phyloP scores from a whole-genome alignment of 2,113 vertebrate species.

The Parotia lawesii region DNA sequence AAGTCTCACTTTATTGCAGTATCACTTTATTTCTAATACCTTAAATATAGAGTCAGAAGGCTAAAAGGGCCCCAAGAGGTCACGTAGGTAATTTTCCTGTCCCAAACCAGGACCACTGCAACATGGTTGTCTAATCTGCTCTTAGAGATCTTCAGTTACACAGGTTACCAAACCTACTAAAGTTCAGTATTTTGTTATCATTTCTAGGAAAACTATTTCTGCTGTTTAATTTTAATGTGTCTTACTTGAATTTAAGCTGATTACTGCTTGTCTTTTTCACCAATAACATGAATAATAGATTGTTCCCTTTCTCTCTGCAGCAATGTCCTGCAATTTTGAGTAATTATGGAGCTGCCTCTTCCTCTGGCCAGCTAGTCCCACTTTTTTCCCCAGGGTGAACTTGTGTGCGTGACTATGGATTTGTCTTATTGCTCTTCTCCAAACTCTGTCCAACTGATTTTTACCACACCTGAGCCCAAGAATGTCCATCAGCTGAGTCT shows the following conservation, averaged over 20 bases:
- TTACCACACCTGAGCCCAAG: neutral
- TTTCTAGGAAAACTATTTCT: neutral
- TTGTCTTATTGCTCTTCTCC: neutral
- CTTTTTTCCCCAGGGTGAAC: neutral
- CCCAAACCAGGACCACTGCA: neutral
- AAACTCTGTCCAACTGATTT: neutral
- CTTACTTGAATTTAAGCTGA: neutral
- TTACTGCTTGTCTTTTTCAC: neutral
- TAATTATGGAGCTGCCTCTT: neutral
- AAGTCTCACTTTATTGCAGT: neutral
- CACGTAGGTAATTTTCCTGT: neutral
- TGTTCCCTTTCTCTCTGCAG: neutral
- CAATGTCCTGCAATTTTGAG: neutral
- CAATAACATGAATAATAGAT: neutral
- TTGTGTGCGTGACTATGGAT: neutral
- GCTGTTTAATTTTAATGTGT: neutral
- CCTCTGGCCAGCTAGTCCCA: neutral
- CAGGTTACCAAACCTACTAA: neutral
- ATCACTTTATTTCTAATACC: neutral
- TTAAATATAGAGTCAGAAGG: neutral
- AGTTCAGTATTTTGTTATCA: neutral
- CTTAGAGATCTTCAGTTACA: neutral
- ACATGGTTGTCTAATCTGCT: neutral
- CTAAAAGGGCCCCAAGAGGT: neutral
- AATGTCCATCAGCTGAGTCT: neutral